Evolutionary conservation across 2,888 invertebrate genomes (phyloP).

Genomic region (Pachydiplax longipennis): DNA sequence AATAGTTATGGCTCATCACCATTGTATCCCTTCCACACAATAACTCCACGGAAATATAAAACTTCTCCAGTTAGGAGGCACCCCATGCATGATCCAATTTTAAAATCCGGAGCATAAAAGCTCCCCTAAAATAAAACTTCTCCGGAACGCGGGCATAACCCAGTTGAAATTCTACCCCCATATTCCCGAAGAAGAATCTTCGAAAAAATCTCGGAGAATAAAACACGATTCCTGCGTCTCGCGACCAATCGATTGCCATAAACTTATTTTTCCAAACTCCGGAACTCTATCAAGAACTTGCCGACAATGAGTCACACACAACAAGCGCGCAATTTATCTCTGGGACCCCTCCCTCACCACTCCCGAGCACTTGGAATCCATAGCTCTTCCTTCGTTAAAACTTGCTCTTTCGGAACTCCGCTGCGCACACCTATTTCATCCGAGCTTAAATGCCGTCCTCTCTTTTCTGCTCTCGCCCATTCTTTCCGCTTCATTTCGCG

Average conservation of each 20-base stretch:
- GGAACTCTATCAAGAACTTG: background rate
- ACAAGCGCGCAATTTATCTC: background rate
- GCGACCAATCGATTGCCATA: background rate
- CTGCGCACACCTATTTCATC: background rate
- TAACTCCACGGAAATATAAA: too few relatives aligned
- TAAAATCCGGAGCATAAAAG: too few relatives aligned
- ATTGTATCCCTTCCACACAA: too few relatives aligned
- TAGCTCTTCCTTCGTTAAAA: background rate
- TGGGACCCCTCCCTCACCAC: background rate
- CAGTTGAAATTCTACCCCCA: background rate
- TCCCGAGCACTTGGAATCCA: background rate
- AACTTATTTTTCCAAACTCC: background rate
- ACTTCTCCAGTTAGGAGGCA: too few relatives aligned
- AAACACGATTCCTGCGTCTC: background rate
- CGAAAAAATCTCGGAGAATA: background rate
- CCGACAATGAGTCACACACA: background rate
- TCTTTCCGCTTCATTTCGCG: background rate
- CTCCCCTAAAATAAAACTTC: background rate
- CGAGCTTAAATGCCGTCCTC: background rate
- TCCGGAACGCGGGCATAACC: background rate
- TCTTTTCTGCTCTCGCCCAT: background rate
- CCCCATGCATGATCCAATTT: too few relatives aligned
- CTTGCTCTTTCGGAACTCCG: background rate
- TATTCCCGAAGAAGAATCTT: background rate
- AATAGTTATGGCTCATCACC: too few relatives aligned